phyloP scores from a whole-genome alignment of 2,113 vertebrate genomes.

The Neomonachus schauinslandi region DNA sequence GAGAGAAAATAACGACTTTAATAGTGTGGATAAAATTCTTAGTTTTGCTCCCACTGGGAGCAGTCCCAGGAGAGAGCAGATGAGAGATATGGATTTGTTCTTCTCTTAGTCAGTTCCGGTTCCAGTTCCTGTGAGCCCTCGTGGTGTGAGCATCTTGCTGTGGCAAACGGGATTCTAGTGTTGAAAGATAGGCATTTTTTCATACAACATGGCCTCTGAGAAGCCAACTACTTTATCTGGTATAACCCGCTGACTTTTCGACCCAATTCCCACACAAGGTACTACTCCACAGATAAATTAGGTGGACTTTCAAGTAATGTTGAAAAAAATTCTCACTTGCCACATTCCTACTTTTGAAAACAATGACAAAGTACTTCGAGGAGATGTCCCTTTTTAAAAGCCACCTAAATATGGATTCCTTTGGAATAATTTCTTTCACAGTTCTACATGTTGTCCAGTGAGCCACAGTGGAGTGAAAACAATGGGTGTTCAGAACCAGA shows the following conservation, averaged over 20 bases:
- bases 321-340: neutral
- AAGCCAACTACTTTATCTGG: neutral
- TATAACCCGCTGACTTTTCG: neutral
- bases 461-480: neutral
- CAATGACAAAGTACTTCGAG: neutral
- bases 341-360: slow-evolving; percentile 9
- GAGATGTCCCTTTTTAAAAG: neutral
- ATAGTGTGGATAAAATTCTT: neutral
- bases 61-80: neutral
- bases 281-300: neutral
- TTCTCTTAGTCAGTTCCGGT: neutral
- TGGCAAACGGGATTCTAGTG: neutral
- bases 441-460: neutral
- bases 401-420: neutral
- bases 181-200: neutral
- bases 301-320: neutral
- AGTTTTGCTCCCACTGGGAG: neutral
- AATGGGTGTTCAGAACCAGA: neutral
- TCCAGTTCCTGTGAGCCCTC: neutral
- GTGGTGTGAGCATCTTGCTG: neutral
- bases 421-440: neutral
- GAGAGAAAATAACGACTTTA: neutral
- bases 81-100: neutral
- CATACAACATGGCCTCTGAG: neutral
- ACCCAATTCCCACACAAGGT: neutral